Percentiles rank a stretch among this genome's conserved stretches.
Conservation (phyloP, 2,888 invertebrate genomes). For the Buathra laborator region DNA sequence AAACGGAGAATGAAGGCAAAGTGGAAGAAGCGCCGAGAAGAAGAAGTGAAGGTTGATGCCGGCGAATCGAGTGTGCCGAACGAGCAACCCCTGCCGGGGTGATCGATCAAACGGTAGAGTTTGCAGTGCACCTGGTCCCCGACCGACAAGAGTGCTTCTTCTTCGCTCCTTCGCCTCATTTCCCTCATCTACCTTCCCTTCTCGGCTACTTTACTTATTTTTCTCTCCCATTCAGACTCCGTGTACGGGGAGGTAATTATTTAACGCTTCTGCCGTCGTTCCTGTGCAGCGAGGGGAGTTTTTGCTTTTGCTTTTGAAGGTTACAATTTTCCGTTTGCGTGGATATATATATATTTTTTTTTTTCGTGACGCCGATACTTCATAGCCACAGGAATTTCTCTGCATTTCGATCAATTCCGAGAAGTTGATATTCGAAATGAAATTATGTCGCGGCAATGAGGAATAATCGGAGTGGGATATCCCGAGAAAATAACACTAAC, state of each 20-base stretch:
- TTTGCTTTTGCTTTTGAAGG: background rate
- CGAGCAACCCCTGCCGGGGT: conserved; percentile 33
- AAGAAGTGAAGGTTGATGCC: conserved; percentile 45
- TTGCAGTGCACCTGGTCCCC: conserved; percentile 54
- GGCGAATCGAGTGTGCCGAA: conserved; percentile 48
- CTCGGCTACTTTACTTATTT: conserved; percentile 33
- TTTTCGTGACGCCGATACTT: background rate
- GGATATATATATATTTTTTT: background rate
- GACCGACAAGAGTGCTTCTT: conserved; percentile 46
- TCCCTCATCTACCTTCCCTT: conserved; percentile 18
- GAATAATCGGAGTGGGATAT: too few species aligned
- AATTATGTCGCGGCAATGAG: too few species aligned
- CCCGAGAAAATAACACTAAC: too few species aligned
- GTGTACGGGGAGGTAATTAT: conserved; percentile 27
- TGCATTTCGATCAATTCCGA: too few species aligned
- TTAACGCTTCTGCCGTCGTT: background rate
- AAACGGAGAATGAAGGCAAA: conserved; percentile 17
- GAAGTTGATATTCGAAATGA: too few species aligned
- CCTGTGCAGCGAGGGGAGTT: background rate
- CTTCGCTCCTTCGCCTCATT: conserved; percentile 26
- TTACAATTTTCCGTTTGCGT: background rate
- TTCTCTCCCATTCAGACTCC: background rate
- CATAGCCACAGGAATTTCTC: background rate
- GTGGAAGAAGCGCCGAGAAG: conserved; percentile 12
- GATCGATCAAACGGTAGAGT: conserved; percentile 59